Conservation (phyloP, 2,113 vertebrate genomes). For the Suncus etruscus region DNA sequence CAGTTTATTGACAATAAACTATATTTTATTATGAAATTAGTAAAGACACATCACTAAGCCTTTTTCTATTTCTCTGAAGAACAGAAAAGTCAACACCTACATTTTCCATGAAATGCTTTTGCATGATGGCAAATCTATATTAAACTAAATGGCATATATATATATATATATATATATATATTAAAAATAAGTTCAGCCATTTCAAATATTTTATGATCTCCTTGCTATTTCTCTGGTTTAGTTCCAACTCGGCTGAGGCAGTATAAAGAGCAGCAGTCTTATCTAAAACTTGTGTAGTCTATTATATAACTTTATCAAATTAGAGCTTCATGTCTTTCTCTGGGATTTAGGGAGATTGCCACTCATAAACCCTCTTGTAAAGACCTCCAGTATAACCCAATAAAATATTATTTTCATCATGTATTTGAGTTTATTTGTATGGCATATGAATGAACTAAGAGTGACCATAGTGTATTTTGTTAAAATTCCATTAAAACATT, state of each 20-base stretch:
- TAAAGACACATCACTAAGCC: neutral
- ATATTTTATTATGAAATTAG: neutral
- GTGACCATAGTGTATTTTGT: neutral
- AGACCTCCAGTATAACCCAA: neutral
- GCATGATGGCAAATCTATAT: neutral
- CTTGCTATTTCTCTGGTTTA: neutral
- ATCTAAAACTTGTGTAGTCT: neutral
- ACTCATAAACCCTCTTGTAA: neutral
- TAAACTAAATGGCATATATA: neutral
- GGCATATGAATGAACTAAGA: neutral
- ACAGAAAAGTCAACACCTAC: neutral
- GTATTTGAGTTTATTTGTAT: neutral
- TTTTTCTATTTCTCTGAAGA: neutral
- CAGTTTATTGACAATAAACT: accelerated
- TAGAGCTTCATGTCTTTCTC: neutral
- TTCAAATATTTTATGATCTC: neutral
- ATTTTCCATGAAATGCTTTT: neutral
- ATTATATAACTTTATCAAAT: neutral
- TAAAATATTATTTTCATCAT: neutral
- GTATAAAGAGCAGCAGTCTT: neutral
- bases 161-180: neutral
- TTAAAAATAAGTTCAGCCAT: neutral
- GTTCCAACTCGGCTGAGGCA: neutral
- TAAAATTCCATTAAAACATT: neutral
- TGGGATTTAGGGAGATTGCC: neutral